Evolutionary conservation across 2,888 invertebrate genomes (phyloP).

Genomic region (Cerceris ruficornis): DNA sequence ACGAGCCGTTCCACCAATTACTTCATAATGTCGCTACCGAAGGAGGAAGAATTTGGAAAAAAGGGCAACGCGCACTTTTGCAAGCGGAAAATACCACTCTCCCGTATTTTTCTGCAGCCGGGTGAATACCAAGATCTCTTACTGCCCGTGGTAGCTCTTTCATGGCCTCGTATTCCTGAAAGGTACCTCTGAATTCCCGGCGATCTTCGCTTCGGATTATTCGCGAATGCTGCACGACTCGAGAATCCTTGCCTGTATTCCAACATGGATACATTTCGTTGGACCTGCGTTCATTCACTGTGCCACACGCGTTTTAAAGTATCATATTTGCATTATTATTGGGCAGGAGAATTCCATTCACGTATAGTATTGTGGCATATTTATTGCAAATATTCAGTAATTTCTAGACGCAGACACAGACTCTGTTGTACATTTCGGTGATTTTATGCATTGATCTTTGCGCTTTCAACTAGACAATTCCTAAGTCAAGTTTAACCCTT

Average conservation of each 20-base stretch:
- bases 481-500: too few relatives aligned
- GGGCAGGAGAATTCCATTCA: too few relatives aligned
- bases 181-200: neutral
- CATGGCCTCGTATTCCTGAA: neutral
- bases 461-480: too few relatives aligned
- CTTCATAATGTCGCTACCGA: conserved; percentile 47
- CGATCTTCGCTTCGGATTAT: conserved; percentile 1
- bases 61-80: conserved; percentile 21
- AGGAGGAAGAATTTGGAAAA: conserved; percentile 37
- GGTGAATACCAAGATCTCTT: conserved; percentile 18
- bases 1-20: conserved; percentile 50
- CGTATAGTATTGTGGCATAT: too few relatives aligned
- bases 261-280: neutral
- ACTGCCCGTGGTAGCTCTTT: neutral
- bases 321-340: too few relatives aligned
- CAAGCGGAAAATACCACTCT: conserved; percentile 24
- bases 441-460: too few relatives aligned
- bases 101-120: conserved; percentile 25
- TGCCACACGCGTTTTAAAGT: neutral
- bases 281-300: neutral
- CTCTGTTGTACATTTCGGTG: too few relatives aligned
- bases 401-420: too few relatives aligned
- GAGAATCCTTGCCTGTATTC: neutral
- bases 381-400: too few relatives aligned
- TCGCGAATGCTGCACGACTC: conserved; percentile 9